Evolutionary conservation across 2,113 vertebrate genomes (phyloP).

Genomic region (Agelaius tricolor): DNA sequence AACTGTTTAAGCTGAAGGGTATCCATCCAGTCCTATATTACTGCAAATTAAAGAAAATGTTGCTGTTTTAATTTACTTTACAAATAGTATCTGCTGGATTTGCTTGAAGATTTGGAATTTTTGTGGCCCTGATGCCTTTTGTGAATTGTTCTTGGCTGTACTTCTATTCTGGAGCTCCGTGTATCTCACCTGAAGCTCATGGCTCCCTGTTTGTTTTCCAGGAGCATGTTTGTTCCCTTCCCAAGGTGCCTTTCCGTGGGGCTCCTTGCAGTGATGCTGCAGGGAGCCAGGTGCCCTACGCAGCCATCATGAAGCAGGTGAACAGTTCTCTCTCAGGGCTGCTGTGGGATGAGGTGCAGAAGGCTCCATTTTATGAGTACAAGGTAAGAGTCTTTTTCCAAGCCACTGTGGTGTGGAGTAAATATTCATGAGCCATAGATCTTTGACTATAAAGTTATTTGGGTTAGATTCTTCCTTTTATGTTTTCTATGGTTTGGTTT

Average conservation of each 20-base stretch:
- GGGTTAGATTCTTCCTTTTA: background rate
- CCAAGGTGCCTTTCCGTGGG: constrained; percentile 86
- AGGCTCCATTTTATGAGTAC: constrained; percentile 90
- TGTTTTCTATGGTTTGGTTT: background rate
- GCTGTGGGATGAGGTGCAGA: constrained; percentile 85
- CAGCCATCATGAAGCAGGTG: constrained; percentile 84
- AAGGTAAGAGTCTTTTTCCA: constrained; percentile 70
- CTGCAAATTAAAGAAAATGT: background rate
- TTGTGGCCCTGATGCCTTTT: background rate
- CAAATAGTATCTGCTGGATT: background rate
- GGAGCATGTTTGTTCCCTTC: constrained; percentile 83
- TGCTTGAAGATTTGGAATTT: background rate
- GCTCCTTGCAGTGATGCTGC: constrained; percentile 92
- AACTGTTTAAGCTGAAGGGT: background rate
- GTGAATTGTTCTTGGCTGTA: background rate
- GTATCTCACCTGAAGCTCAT: background rate
- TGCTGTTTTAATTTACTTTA: background rate
- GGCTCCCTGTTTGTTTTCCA: constrained; percentile 23
- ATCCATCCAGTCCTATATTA: background rate
- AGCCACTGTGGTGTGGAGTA: background rate
- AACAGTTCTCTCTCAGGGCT: constrained; percentile 83
- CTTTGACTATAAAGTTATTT: background rate
- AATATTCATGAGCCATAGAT: background rate
- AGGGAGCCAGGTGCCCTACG: constrained; percentile 85
- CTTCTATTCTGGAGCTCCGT: background rate